phyloP scores from a whole-genome alignment of 2,797 vertebrate species.

The Petrocephalus sullivani region DNA sequence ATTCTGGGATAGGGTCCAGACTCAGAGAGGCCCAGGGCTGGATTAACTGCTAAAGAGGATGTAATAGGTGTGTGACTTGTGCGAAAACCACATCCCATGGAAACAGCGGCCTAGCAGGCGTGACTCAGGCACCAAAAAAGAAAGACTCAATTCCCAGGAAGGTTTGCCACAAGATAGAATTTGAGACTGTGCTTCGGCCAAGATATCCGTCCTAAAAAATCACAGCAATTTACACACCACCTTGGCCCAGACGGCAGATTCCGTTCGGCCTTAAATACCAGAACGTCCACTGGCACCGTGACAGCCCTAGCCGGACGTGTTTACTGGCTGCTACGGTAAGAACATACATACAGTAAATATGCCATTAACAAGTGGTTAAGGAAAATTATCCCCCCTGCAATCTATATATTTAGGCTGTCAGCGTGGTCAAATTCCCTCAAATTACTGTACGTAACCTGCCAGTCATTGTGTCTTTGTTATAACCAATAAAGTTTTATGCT shows the following conservation, averaged over 20 bases:
- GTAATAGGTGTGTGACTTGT: no score
- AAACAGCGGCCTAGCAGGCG: not conserved
- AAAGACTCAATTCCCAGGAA: not conserved
- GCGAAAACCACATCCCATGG: no score
- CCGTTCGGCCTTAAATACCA: not conserved
- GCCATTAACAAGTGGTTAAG: slow-evolving; percentile 4
- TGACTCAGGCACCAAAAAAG: not conserved
- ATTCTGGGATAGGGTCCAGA: not conserved
- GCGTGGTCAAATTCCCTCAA: not conserved
- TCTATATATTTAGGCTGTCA: not conserved
- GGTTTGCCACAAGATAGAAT: not conserved
- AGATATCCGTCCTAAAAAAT: not conserved
- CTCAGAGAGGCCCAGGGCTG: not conserved
- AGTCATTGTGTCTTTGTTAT: not conserved
- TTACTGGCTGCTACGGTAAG: not conserved
- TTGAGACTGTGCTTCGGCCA: not conserved
- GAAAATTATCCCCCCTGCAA: not conserved
- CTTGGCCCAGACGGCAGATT: not conserved
- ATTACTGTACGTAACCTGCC: not conserved
- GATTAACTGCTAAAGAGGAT: not conserved
- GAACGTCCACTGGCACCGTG: not conserved
- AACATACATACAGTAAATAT: not conserved
- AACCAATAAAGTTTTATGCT: not conserved
- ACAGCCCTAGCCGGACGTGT: not conserved
- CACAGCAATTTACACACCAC: not conserved